Evolutionary conservation across 2,113 vertebrate genomes (phyloP).

Genomic region (Melanocharis versteri): DNA sequence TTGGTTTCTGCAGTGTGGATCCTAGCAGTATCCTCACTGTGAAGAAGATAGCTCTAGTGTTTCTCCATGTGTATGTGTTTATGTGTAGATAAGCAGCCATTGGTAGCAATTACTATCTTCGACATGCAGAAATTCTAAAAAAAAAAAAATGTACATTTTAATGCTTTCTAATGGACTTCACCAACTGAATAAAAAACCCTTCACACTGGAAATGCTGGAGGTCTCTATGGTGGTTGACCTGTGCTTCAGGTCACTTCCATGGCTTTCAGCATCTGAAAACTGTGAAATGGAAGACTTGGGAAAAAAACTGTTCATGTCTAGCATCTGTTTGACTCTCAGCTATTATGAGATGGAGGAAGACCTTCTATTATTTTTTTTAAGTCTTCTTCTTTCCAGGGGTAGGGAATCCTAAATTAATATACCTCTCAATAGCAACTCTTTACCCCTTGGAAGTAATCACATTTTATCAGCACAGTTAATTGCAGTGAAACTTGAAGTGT

Average conservation of each 20-base stretch:
- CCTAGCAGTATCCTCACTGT: not conserved
- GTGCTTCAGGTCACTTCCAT: not conserved
- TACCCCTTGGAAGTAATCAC: not conserved
- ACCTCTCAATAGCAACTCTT: not conserved
- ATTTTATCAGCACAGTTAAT: not conserved
- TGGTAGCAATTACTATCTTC: not conserved
- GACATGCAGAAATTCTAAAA: not conserved
- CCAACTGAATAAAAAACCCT: not conserved
- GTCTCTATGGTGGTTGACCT: not conserved
- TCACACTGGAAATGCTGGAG: not conserved
- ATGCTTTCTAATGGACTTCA: not conserved
- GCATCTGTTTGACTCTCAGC: not conserved
- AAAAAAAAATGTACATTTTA: not conserved
- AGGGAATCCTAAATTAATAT: not conserved
- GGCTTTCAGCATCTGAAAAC: not conserved
- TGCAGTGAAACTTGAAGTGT: not conserved
- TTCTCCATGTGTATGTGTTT: not conserved
- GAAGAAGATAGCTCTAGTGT: not conserved
- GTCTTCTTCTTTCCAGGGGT: not conserved
- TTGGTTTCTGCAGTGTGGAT: not conserved
- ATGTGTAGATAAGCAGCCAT: not conserved
- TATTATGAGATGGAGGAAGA: not conserved
- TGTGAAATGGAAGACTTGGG: not conserved
- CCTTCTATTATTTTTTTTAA: not conserved
- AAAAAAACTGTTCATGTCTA: not conserved